A percentile compares a stretch with the other conserved stretches of the same genome.
These are phyloP conservation scores for Mallotus villosus DNA, from an alignment of 2,797 vertebrate species.

Conservation along the genomic window DNA sequence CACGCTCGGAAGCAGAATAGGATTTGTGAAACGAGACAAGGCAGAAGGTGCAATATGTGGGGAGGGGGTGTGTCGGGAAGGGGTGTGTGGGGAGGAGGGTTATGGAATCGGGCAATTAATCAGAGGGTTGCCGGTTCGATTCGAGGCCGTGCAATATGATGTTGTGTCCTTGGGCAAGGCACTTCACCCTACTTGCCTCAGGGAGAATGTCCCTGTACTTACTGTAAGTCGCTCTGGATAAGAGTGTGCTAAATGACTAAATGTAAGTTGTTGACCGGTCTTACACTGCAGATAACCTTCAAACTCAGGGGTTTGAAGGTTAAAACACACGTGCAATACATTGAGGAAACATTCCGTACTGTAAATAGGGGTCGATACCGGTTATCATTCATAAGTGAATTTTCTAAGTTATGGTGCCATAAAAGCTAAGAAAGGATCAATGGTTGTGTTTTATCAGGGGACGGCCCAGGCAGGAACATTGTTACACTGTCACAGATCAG, in stretches of 20 bases:
- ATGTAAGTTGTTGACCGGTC: neutral
- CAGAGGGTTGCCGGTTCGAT: too few species aligned
- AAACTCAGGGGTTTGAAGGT: neutral
- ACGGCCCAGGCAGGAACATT: neutral
- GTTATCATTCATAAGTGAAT: slow-evolving; percentile 3
- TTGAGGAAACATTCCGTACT: neutral
- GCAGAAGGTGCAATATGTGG: too few species aligned
- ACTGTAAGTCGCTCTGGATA: too few species aligned
- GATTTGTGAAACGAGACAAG: neutral
- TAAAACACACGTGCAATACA: neutral
- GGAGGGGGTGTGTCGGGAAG: too few species aligned
- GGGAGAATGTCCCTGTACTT: too few species aligned
- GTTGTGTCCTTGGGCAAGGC: too few species aligned
- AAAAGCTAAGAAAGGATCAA: neutral
- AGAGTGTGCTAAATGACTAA: too few species aligned
- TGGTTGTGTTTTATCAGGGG: neutral
- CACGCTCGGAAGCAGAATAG: neutral
- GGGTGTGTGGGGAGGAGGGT: too few species aligned
- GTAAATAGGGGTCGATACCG: neutral
- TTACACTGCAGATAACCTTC: neutral
- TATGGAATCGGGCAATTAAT: too few species aligned
- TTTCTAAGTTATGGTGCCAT: neutral
- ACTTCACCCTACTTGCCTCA: too few species aligned
- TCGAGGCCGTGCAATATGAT: too few species aligned
- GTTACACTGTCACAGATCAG: neutral